Conservation (phyloP, 2,797 vertebrate species). For the Chloroceryle inda region DNA sequence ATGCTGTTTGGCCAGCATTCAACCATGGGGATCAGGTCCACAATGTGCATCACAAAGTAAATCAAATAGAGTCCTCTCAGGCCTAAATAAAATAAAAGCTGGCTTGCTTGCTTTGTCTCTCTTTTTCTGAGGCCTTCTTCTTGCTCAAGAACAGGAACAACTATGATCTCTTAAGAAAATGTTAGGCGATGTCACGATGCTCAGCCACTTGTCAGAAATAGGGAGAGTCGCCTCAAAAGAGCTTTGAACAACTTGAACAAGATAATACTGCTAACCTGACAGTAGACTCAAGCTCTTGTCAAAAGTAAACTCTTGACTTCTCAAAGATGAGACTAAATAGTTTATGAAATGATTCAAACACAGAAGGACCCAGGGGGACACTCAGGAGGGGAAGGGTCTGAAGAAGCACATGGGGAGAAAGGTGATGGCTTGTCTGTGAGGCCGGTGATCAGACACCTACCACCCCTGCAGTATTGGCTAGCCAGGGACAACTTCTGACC, state of each 20-base stretch:
- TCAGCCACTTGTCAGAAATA: background rate
- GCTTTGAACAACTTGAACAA: background rate
- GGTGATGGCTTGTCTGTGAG: background rate
- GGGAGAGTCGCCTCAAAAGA: background rate
- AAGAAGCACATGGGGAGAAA: background rate
- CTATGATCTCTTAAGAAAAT: background rate
- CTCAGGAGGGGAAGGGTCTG: background rate
- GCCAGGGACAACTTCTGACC: background rate
- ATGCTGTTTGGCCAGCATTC: background rate
- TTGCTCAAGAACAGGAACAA: background rate
- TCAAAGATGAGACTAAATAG: background rate
- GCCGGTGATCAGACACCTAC: background rate
- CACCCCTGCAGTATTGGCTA: background rate
- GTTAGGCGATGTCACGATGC: rapidly evolving
- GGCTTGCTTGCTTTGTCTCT: background rate
- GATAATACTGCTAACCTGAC: background rate
- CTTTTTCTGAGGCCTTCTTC: background rate
- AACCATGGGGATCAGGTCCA: background rate
- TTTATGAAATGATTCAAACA: background rate
- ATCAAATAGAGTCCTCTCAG: background rate
- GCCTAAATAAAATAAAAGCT: background rate
- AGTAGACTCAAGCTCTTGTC: background rate
- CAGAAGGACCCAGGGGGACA: background rate
- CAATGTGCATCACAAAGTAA: background rate
- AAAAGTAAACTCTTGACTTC: background rate